Percentiles rank a stretch among this genome's conserved stretches.
These are phyloP conservation scores for Oceanodroma tethys DNA, from an alignment of 2,113 vertebrate genomes.

Conservation along the genomic window DNA sequence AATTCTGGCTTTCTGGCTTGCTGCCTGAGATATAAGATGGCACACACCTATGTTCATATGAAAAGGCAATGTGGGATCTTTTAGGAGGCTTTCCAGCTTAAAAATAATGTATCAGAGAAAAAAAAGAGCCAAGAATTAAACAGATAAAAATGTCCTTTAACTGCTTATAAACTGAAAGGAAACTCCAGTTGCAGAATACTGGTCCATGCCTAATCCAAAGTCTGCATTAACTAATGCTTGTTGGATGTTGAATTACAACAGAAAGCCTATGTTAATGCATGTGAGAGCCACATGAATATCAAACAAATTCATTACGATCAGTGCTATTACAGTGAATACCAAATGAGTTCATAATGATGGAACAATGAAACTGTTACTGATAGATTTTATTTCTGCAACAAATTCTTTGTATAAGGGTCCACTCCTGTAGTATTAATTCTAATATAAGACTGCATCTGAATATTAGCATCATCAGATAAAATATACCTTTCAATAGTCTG, in stretches of 20 bases:
- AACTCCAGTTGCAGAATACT: slow-evolving; percentile 10
- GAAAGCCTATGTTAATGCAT: slow-evolving; percentile 75
- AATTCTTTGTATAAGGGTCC: slow-evolving; percentile 70
- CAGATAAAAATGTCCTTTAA: background rate
- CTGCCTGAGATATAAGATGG: background rate
- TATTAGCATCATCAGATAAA: slow-evolving; percentile 71
- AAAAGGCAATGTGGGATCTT: background rate
- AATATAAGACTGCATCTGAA: slow-evolving; percentile 68
- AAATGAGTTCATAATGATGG: slow-evolving; percentile 79
- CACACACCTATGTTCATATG: background rate
- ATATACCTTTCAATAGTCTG: slow-evolving; percentile 57
- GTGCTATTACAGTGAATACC: slow-evolving; percentile 81
- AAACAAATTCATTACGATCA: slow-evolving; percentile 82
- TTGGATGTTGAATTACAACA: slow-evolving; percentile 77
- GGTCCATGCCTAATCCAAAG: slow-evolving; percentile 63
- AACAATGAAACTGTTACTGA: slow-evolving; percentile 80
- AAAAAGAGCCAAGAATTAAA: background rate
- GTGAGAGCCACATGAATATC: slow-evolving; percentile 79
- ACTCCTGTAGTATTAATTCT: slow-evolving; percentile 74
- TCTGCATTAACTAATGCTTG: slow-evolving; percentile 73
- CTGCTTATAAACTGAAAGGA: slow-evolving; percentile 17
- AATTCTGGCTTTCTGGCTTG: slow-evolving; percentile 11
- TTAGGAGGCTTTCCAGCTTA: background rate
- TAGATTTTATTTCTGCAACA: slow-evolving; percentile 82
- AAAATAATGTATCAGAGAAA: background rate